These are phyloP conservation scores for Thunnus thynnus DNA, from an alignment of 2,113 vertebrate genomes.

Conservation along the genomic window DNA sequence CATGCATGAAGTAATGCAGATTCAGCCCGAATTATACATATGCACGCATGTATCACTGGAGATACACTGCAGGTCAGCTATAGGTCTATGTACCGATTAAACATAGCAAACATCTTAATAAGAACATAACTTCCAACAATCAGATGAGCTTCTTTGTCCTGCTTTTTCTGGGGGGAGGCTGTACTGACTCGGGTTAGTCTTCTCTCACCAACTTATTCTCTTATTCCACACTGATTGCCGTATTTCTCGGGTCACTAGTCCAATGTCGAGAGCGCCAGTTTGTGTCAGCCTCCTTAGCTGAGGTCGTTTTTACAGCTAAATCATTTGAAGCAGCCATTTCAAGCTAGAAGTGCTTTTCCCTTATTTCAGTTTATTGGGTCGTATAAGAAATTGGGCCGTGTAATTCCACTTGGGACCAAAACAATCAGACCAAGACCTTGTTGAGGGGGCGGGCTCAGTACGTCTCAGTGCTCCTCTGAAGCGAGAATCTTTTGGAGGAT, in stretches of 20 bases:
- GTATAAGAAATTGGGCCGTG: conserved; percentile 45
- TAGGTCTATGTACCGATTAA: no score
- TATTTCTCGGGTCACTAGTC: conserved; percentile 43
- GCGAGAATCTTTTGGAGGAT: conserved; percentile 9
- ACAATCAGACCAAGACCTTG: conserved; percentile 52
- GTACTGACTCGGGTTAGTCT: not conserved
- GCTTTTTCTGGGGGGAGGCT: no score
- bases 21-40: no score
- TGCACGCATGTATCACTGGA: no score
- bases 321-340: conserved; percentile 34
- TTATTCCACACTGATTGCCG: conserved; percentile 17
- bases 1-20: no score
- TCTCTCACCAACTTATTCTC: conserved; percentile 32
- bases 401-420: conserved; percentile 63
- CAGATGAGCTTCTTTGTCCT: no score
- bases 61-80: no score
- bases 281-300: conserved; percentile 16
- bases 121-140: no score
- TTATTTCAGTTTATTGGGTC: conserved; percentile 60
- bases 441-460: conserved; percentile 13
- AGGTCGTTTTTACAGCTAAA: conserved; percentile 52
- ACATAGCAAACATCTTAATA: no score
- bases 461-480: conserved; percentile 16
- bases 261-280: not conserved
- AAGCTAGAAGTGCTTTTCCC: conserved; percentile 31